Percentiles rank a stretch among this genome's conserved stretches.
These are phyloP conservation scores for Psettodes erumei DNA, from an alignment of 2,113 vertebrate genomes.

Conservation along the genomic window DNA sequence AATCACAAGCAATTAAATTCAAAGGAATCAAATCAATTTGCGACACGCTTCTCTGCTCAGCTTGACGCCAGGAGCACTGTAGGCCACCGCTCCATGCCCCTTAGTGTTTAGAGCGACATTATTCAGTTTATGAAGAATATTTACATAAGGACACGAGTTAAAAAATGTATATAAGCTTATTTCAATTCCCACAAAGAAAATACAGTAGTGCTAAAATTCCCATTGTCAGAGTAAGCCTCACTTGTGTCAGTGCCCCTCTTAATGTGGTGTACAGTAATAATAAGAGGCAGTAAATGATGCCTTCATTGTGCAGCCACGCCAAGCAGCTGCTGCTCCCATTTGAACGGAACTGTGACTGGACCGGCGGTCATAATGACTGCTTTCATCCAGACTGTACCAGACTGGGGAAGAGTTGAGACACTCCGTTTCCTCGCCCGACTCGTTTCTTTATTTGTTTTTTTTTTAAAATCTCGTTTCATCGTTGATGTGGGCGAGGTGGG, in stretches of 20 bases:
- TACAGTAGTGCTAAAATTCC: background rate
- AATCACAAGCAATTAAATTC: conserved; percentile 74
- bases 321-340: conserved; percentile 45
- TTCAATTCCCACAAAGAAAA: background rate
- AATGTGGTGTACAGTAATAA: conserved; percentile 15
- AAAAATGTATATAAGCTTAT: background rate
- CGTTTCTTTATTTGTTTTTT: background rate
- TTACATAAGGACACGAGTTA: background rate
- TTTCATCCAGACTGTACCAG: conserved; percentile 36
- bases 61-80: background rate
- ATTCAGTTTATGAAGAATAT: background rate
- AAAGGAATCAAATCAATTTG: conserved; percentile 44
- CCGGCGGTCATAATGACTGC: conserved; percentile 35
- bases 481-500: too few relatives aligned
- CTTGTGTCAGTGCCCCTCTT: background rate
- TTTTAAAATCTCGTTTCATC: too few relatives aligned
- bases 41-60: conserved; percentile 32
- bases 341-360: conserved; percentile 20
- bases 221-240: background rate
- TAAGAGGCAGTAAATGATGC: conserved; percentile 26
- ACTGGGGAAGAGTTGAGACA: conserved; percentile 73
- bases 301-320: conserved; percentile 8
- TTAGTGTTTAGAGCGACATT: background rate
- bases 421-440: background rate
- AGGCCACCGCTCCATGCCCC: background rate